A percentile compares a stretch with the other conserved stretches of the same genome.
phyloP scores from a whole-genome alignment of 2,888 invertebrate genomes.

The Liopterus haemorrhoidalis region DNA sequence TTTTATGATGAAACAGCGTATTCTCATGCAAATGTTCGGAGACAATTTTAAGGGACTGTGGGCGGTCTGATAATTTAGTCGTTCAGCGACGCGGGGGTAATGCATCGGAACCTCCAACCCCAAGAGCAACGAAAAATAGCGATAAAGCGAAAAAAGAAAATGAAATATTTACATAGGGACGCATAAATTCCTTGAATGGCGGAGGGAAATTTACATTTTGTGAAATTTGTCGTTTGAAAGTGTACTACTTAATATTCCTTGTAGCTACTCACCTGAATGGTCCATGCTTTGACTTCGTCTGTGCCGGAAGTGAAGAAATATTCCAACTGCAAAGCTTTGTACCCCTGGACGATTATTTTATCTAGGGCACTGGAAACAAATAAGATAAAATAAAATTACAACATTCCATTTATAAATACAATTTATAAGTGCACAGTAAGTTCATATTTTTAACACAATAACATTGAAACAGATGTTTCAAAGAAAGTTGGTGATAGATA shows the following conservation, averaged over 20 bases:
- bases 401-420: too few relatives aligned
- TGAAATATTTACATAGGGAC: constrained; percentile 22
- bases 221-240: constrained; percentile 15
- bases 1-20: constrained; percentile 29
- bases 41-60: constrained; percentile 39
- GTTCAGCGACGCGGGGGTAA: constrained; percentile 24
- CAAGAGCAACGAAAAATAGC: constrained; percentile 16
- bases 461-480: too few relatives aligned
- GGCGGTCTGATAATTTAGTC: constrained; percentile 38
- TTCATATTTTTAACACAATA: constrained; percentile 3
- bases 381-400: constrained; percentile 10
- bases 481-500: too few relatives aligned
- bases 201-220: constrained; percentile 21
- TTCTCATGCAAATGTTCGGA: constrained; percentile 44
- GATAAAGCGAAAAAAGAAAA: constrained; percentile 12
- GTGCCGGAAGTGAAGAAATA: constrained; percentile 98
- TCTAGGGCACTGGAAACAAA: constrained; percentile 70
- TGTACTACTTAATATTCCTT: constrained; percentile 15
- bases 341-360: constrained; percentile 96
- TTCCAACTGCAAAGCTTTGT: constrained; percentile 90
- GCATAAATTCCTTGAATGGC: constrained; percentile 23
- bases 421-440: constrained; percentile 25
- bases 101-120: constrained; percentile 16
- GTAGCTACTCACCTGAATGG: constrained; percentile 71
- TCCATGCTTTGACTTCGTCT: constrained; percentile 99